A percentile compares a stretch with the other conserved stretches of the same genome.
Conservation (phyloP, 2,888 invertebrate genomes). For the Hemistola chrysoprasaria region DNA sequence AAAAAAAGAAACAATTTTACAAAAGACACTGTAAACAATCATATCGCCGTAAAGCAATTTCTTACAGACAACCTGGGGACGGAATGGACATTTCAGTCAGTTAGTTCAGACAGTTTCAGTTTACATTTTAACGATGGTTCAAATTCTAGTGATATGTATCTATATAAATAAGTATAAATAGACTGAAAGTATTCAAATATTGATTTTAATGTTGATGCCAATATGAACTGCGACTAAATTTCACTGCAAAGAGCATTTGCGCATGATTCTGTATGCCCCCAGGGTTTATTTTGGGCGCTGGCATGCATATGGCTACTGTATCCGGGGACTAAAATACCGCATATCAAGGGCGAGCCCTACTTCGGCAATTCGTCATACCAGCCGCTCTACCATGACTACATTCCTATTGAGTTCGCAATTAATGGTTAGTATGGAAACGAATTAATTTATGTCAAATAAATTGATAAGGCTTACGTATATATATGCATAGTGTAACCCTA, state of each 20-base stretch:
- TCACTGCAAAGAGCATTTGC: conserved; percentile 11
- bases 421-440: conserved; percentile 74
- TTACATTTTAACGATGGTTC: too few species aligned
- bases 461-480: too few species aligned
- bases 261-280: conserved; percentile 21
- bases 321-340: conserved; percentile 86
- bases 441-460: neutral
- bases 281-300: conserved; percentile 89
- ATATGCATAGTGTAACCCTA: too few species aligned
- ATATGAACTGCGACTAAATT: conserved; percentile 7
- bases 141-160: too few species aligned
- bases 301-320: conserved; percentile 88
- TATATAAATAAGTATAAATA: too few species aligned
- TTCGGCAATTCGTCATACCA: conserved; percentile 84
- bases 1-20: too few species aligned
- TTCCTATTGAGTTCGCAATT: conserved; percentile 89
- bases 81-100: too few species aligned
- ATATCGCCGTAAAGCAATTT: too few species aligned
- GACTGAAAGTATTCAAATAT: too few species aligned
- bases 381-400: conserved; percentile 87
- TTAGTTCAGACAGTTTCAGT: too few species aligned
- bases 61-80: too few species aligned
- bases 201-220: neutral
- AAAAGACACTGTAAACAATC: too few species aligned
- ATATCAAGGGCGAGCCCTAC: conserved; percentile 85